Conservation (phyloP, 2,797 vertebrate species). For the Chrysolophus pictus region DNA sequence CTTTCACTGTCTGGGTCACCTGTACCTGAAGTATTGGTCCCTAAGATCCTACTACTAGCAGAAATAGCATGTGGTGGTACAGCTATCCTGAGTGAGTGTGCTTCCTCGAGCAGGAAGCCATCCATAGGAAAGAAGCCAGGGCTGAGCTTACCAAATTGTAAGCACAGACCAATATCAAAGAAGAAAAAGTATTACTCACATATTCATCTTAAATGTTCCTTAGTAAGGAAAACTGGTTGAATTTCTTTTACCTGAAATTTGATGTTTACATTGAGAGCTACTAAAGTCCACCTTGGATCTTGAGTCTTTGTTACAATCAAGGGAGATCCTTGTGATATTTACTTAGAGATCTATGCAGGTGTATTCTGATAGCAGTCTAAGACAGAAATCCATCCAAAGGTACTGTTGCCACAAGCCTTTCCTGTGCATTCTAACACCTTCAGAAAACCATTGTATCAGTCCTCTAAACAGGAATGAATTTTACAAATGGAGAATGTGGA, state of each 20-base stretch:
- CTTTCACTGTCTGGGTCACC: not conserved
- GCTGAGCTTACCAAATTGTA: not conserved
- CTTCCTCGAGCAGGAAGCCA: not conserved
- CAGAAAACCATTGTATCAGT: not conserved
- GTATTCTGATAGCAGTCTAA: not conserved
- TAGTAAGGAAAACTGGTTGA: not conserved
- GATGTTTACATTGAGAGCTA: not conserved
- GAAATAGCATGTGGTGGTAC: not conserved
- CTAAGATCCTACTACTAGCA: not conserved
- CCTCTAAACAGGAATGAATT: not conserved
- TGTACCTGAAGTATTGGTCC: not conserved
- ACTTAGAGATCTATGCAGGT: not conserved
- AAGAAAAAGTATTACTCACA: not conserved
- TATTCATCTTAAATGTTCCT: too few species aligned
- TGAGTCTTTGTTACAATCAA: not conserved
- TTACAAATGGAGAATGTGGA: not conserved
- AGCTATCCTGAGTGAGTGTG: not conserved
- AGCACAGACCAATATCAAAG: not conserved
- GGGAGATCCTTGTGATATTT: not conserved
- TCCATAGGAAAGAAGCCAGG: constrained; percentile 9
- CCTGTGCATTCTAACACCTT: not conserved
- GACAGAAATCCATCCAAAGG: not conserved
- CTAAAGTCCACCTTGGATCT: not conserved
- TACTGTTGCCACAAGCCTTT: not conserved
- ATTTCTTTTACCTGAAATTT: not conserved